phyloP scores from a whole-genome alignment of 1,140 invertebrate species.

The Megathymus violae region DNA sequence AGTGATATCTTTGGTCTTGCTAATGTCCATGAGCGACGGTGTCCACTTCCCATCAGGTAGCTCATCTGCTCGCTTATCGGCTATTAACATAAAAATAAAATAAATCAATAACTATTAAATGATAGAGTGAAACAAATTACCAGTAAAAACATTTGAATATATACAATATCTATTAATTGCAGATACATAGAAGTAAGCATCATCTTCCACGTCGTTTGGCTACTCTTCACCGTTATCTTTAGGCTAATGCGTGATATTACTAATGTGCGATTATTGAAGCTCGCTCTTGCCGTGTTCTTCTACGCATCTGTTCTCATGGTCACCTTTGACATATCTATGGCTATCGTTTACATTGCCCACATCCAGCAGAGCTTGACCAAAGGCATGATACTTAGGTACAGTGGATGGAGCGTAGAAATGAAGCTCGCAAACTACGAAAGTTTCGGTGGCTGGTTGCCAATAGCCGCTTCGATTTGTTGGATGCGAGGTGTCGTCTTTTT shows the following conservation, averaged over 20 bases:
- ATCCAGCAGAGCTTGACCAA: conserved; percentile 70
- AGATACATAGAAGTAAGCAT: conserved; percentile 63
- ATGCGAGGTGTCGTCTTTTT: conserved; percentile 57
- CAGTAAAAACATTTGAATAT: too few species aligned
- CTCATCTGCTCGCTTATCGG: too few species aligned
- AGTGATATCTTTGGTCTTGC: too few species aligned
- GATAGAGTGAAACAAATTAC: too few species aligned
- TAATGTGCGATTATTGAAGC: conserved; percentile 44
- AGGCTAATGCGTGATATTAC: conserved; percentile 24
- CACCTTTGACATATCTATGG: conserved; percentile 69
- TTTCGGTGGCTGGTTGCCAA: conserved; percentile 69
- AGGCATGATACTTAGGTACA: conserved; percentile 70
- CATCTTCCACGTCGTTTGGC: conserved; percentile 59
- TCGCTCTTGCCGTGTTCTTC: conserved; percentile 47
- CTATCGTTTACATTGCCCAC: conserved; percentile 64
- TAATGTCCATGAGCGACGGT: too few species aligned
- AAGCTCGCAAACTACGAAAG: conserved; percentile 52
- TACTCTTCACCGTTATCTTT: conserved; percentile 49
- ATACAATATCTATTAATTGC: conserved; percentile 36
- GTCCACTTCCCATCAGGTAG: too few species aligned
- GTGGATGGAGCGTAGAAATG: conserved; percentile 65
- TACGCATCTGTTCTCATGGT: conserved; percentile 48
- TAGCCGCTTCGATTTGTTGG: conserved; percentile 56
- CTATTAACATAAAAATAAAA: too few species aligned
- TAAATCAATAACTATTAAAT: too few species aligned